phyloP scores from a whole-genome alignment of 2,888 invertebrate genomes.

The Daptonema setosum region DNA sequence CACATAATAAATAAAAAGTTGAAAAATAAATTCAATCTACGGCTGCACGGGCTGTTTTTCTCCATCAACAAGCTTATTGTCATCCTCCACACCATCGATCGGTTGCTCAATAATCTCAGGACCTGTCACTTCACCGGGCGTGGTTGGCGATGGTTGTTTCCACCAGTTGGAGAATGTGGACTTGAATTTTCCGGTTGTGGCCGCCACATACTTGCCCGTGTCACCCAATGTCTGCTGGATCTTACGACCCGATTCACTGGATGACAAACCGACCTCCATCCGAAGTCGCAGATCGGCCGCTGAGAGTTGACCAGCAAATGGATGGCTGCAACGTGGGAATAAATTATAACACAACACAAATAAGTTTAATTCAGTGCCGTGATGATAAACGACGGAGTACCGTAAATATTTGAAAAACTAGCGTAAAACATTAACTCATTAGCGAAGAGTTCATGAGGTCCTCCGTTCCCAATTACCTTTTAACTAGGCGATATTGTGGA shows the following conservation, averaged over 20 bases:
- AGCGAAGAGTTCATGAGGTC: no score
- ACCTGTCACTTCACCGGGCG: no score
- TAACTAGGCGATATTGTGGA: no score
- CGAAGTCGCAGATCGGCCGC: constrained; percentile 65
- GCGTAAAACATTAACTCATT: constrained; percentile 1
- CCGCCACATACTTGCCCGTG: not conserved
- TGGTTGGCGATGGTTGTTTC: no score
- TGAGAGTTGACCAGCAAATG: constrained; percentile 76
- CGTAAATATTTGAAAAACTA: no score
- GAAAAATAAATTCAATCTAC: no score
- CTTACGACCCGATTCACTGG: not conserved
- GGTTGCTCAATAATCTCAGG: no score
- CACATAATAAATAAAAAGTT: no score
- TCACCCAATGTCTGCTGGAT: not conserved
- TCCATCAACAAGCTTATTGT: no score
- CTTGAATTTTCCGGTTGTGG: not conserved
- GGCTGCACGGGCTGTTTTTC: no score
- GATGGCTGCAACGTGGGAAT: constrained; percentile 40
- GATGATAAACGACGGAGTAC: not conserved
- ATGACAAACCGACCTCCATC: not conserved
- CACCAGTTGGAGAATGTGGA: not conserved
- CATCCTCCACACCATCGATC: no score
- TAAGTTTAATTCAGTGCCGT: not conserved
- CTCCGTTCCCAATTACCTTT: no score
- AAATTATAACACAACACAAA: not conserved